Evolutionary conservation across 2,888 invertebrate genomes (phyloP), one percentile per base, ranked within the genome.

Genomic region (Nezara viridula): DNA sequence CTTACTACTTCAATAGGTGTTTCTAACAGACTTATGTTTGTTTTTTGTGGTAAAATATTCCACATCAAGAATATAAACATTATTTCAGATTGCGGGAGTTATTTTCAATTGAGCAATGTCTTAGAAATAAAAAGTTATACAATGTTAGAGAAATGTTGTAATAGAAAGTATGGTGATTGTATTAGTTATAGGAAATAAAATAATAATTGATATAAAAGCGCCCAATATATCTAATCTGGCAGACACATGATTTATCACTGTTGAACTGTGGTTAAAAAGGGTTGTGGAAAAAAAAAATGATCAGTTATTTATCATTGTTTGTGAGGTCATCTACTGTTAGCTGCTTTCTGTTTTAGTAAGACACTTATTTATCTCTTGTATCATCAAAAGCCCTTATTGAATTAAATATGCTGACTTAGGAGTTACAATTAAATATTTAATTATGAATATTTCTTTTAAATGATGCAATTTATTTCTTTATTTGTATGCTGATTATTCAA

Each of bases 211-310:
- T 37, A 73, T 73, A 32, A 27, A 27, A 37, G 37, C 0, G 19
- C 66, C 19, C 3, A 1, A 37, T 73, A 73, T 73, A 73, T 73
- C 66, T 73, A 73, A 73, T 73, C 66, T 73, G 19, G 9, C 66
- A 37, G 32, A 14, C 21, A 73, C 66, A 73, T 73, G 66, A 73
- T 73, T 73, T 73, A 73, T 73, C 66, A 19, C 66, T 73, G 32
- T 73, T 73, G 32, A 37, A 73, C 66, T 19, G 16, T 73, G 0
- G 37, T 73, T 73, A 73, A 73, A 55, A 37, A 73, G 37, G 37
- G 7, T 6, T 21, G 66, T 6, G 19, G 21, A 37, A 73, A 37
- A 60, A 60, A 60, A 73, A 73, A n/a, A 55, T n/a, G 60, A 37
- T 73, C 21, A 73, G 32, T 73, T 37, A 37, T 73, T 21, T 21